Evolutionary conservation across 2,797 vertebrate species (phyloP), one percentile per base, ranked within the genome.

Genomic region (Linurgus olivaceus): DNA sequence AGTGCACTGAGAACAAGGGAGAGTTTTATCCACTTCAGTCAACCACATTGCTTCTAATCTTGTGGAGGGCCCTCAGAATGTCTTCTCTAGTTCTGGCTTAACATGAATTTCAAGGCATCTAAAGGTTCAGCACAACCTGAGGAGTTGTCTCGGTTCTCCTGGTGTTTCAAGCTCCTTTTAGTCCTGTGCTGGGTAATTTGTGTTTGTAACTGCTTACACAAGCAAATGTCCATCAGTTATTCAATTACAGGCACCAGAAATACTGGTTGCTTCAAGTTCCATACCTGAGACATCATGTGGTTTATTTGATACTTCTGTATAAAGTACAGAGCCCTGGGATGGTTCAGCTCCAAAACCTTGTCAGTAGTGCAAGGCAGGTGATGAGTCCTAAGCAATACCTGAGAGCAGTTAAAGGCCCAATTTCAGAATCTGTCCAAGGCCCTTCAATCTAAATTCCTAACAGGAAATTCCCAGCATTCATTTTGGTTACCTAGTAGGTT

Each of bases 211-310:
- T 31, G 26, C 65, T 61, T 61, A 11, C 5, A 8, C 15, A 37
- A 72, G 5, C 0, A 0, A 6, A n/a, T 17, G 25, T 25, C 50
- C 16, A 24, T 44, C 29, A 54, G 7, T 73, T 71, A 45, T 4
- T 90, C 40, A 6, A 20, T 77, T 85, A 13, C 20, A 72, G 42
- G 18, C 58, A 38, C 17, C 29, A 63, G 57, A 63, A 65, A 50
- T 75, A 52, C 17, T 23, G 11, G 8, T 72, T 75, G 21, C 21
- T 29, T 84, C 55, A 33, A 15, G 67, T 44, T 29, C 8, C 11
- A 0, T 88, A 51, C 28, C 42, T 28, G 45, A 67, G 37, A 65
- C 7, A 6, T 68, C 17, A 54, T 17, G 18, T 37, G 31, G 31
- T 48, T 57, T 59, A 51, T 81, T 82, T 68, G 67, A 37, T 79